Percentiles rank a stretch among this genome's conserved stretches.
Evolutionary conservation across 2,113 vertebrate species (phyloP).

Genomic region (Sylvia atricapilla): DNA sequence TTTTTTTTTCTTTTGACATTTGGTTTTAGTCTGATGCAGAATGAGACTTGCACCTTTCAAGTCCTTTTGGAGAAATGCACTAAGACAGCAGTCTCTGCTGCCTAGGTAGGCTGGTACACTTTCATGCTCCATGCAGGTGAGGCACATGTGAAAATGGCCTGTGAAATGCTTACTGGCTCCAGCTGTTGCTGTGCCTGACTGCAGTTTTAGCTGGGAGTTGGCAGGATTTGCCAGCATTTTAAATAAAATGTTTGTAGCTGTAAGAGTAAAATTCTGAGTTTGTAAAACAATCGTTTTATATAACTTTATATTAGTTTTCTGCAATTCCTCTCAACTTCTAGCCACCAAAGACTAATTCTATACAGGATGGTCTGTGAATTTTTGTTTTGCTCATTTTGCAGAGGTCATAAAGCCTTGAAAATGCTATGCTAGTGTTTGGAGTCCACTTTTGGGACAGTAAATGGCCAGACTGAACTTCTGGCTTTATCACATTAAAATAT

Average conservation of each 20-base stretch:
- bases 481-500: neutral
- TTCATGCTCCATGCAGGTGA: neutral
- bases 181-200: neutral
- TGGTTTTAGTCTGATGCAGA: neutral
- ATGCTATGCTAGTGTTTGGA: neutral
- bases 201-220: neutral
- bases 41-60: neutral
- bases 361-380: neutral
- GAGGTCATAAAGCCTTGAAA: neutral
- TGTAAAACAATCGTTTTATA: neutral
- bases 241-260: neutral
- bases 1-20: neutral
- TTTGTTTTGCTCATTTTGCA: neutral
- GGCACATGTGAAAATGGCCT: neutral
- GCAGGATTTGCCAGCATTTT: neutral
- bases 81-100: neutral
- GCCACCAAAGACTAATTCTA: neutral
- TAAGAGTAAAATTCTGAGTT: neutral
- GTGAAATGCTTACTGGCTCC: neutral
- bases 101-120: neutral
- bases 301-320: slow-evolving; percentile 8
- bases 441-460: neutral
- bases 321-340: neutral
- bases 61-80: neutral
- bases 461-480: neutral